Base-by-base conservation (phyloP, 2,797 vertebrate species). In the Tympanoctomys barrerae region DNA sequence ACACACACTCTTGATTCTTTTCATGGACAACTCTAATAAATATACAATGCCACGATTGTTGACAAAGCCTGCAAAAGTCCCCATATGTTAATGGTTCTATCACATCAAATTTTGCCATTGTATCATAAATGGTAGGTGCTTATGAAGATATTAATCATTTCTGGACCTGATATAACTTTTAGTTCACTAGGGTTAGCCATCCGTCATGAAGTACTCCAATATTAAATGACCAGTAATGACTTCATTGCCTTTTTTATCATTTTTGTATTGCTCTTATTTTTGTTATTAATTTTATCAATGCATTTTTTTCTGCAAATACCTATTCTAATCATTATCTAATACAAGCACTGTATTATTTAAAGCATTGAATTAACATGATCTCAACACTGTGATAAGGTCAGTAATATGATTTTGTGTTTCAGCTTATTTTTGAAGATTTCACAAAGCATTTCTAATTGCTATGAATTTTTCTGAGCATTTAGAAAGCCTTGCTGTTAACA, bases 131-230 rank as follows among this genome's bases (percentile, higher is more conserved):
- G 81, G 59, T 71, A 82, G 21, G 24, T 5, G 24, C 86, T 31
- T 87, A 90, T 80, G 7, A 71, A 91, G 5, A 61, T 89, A 88
- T 92, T 73, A 83, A 71, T 87, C 42, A 39, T 81, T 93, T 92
- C 61, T 61, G 79, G 21, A 39, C 16, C 77, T 78, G 59, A 64
- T 78, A 94, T 93, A 81, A 86, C 57, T 79, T 87, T 36, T 26
- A 91, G 0, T 36, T 83, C 42, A 42, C 42, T 42, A 42, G 42
- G 42, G 4, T 42, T 42, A 42, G 42, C 18, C 82, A 82, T n/a
- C 46, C 49, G 2, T 52, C 16, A 81, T 87, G 36, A 10, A 49
- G 16, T 0, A 16, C 71, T 26, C 21, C 66, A 85, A 92, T 85
- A 64, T 94, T 88, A 61, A 88, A 95, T 39, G 13, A 92, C 24